Percentiles rank a stretch among this genome's conserved stretches.
Conservation (phyloP, 1,140 invertebrate genomes). For the Palaemon carinicauda region DNA sequence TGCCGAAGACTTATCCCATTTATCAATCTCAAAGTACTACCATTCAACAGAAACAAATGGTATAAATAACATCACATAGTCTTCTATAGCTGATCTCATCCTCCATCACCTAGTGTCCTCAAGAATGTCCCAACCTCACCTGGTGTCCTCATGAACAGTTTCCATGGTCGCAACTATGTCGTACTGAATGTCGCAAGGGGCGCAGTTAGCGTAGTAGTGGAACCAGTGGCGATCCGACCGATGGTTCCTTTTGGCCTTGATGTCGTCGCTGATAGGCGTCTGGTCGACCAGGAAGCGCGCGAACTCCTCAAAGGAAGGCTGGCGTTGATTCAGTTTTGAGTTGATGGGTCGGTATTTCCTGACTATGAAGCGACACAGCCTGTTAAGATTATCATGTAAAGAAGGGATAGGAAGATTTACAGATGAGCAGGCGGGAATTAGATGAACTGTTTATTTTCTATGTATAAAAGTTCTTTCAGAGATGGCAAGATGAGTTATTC, state of each 20-base stretch:
- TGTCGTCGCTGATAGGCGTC: neutral
- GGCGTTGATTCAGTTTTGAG: too few species aligned
- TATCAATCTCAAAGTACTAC: too few species aligned
- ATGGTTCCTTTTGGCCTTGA: neutral
- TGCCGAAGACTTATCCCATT: too few species aligned
- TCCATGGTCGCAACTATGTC: conserved; percentile 27
- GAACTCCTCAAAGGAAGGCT: conserved; percentile 27
- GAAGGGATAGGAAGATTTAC: neutral
- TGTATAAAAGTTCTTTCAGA: too few species aligned
- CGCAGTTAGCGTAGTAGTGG: conserved; percentile 40
- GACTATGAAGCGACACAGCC: neutral
- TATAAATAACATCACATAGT: too few species aligned
- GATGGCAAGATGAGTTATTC: too few species aligned
- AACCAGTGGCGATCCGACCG: conserved; percentile 18
- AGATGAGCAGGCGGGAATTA: neutral
- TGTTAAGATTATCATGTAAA: neutral
- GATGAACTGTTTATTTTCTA: too few species aligned
- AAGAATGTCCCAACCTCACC: neutral
- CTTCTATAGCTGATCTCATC: too few species aligned
- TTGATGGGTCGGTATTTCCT: neutral
- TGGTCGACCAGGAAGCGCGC: neutral
- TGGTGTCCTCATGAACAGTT: conserved; percentile 9
- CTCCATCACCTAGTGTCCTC: conserved; percentile 30
- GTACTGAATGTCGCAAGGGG: conserved; percentile 22
- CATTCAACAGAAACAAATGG: too few species aligned